phyloP scores from a whole-genome alignment of 2,888 invertebrate genomes.

The Drosophila meridiana region DNA sequence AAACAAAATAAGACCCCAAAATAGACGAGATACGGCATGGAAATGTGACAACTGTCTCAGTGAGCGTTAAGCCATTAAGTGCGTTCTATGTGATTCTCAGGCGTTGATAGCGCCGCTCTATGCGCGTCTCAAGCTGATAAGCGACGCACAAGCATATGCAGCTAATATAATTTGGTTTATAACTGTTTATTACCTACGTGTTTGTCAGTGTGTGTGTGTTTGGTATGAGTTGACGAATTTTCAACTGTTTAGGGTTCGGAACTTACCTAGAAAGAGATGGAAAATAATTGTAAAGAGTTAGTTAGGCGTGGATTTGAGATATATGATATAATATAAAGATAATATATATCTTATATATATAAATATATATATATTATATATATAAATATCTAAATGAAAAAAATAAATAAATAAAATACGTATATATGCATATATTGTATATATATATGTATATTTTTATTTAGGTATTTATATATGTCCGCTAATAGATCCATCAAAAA shows the following conservation, averaged over 20 bases:
- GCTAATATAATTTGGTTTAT: not conserved
- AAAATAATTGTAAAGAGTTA: not conserved
- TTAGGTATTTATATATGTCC: conserved; percentile 3
- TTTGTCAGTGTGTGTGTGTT: not conserved
- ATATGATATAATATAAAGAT: not conserved
- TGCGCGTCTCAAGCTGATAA: conserved; percentile 13
- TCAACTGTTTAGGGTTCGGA: not conserved
- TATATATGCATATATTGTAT: not conserved
- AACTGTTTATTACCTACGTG: conserved; percentile 1
- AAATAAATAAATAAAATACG: too few species aligned
- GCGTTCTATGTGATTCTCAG: conserved; percentile 21
- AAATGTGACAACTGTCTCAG: conserved; percentile 14
- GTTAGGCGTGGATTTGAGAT: conserved; percentile 1
- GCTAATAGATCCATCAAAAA: conserved; percentile 13
- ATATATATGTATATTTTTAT: not conserved
- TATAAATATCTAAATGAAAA: too few species aligned
- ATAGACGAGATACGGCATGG: conserved; percentile 26
- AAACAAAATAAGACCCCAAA: conserved; percentile 17
- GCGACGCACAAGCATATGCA: not conserved
- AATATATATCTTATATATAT: not conserved
- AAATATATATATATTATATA: not conserved
- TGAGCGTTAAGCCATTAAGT: conserved; percentile 7
- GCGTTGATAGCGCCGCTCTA: conserved; percentile 4
- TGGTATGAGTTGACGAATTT: not conserved
- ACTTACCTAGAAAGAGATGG: conserved; percentile 63